These are phyloP conservation scores for Drosophila pandora DNA, from an alignment of 1,140 invertebrate species.

Conservation along the genomic window DNA sequence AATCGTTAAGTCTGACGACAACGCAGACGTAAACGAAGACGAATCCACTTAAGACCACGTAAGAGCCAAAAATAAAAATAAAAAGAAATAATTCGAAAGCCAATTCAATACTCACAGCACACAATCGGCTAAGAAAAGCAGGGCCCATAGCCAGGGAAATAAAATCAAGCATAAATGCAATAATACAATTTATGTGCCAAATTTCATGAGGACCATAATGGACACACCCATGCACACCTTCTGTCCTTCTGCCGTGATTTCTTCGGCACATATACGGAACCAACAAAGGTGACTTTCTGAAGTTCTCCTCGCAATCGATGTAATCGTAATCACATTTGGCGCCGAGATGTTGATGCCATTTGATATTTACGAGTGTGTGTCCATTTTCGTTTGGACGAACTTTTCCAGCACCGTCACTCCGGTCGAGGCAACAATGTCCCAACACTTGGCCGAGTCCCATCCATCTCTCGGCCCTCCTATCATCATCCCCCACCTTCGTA, in stretches of 20 bases:
- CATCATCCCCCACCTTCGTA: not conserved
- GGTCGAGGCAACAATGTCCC: conserved; percentile 66
- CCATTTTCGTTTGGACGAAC: conserved; percentile 60
- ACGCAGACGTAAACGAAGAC: conserved; percentile 58
- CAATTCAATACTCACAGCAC: conserved; percentile 74
- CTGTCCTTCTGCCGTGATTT: conserved; percentile 44
- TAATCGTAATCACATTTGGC: conserved; percentile 78
- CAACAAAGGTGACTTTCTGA: conserved; percentile 74
- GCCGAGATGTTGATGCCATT: conserved; percentile 51
- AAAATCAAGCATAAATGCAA: conserved; percentile 83
- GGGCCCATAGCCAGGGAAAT: conserved; percentile 63
- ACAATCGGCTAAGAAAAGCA: conserved; percentile 58
- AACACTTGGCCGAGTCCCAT: conserved; percentile 23
- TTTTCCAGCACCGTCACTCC: conserved; percentile 34
- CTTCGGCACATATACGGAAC: conserved; percentile 32
- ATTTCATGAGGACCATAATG: conserved; percentile 80
- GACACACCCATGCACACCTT: conserved; percentile 35
- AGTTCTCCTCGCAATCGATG: conserved; percentile 36
- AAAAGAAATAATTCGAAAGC: conserved; percentile 52
- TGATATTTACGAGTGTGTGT: conserved; percentile 49
- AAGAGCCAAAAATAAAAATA: conserved; percentile 34
- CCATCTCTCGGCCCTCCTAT: not conserved
- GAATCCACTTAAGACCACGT: conserved; percentile 67
- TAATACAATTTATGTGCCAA: conserved; percentile 83
- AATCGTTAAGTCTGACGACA: conserved; percentile 50